A percentile compares a stretch with the other conserved stretches of the same genome.
Evolutionary conservation across 2,797 vertebrate genomes (phyloP).

Genomic region (Pterois miles): DNA sequence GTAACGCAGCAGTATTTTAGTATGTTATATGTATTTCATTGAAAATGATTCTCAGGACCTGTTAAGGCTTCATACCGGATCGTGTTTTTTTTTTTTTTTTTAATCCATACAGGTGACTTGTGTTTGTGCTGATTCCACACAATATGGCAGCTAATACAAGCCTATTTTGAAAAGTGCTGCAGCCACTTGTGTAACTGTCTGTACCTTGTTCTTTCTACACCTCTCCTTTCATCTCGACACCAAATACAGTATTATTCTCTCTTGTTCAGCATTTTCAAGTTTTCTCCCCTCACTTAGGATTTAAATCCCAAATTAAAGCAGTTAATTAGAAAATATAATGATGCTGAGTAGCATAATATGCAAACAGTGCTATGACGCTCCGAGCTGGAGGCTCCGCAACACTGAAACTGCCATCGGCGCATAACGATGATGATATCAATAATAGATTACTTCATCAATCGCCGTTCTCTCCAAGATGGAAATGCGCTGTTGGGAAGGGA

Average conservation of each 20-base stretch:
- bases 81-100: slow-evolving; percentile 4
- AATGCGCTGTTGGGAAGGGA: slow-evolving; percentile 77
- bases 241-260: slow-evolving; percentile 70
- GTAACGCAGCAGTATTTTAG: slow-evolving; percentile 43
- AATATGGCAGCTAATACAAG: slow-evolving; percentile 49
- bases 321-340: slow-evolving; percentile 85
- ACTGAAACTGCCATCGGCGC: slow-evolving; percentile 74
- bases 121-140: slow-evolving; percentile 71
- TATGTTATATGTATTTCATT: slow-evolving; percentile 67
- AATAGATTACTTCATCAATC: slow-evolving; percentile 84
- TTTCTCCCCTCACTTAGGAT: slow-evolving; percentile 72
- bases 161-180: slow-evolving; percentile 62
- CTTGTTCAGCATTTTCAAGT: slow-evolving; percentile 78
- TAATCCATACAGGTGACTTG: slow-evolving; percentile 60
- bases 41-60: slow-evolving; percentile 56
- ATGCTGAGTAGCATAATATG: slow-evolving; percentile 81
- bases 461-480: slow-evolving; percentile 78
- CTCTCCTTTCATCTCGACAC: slow-evolving; percentile 74
- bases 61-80: slow-evolving; percentile 40
- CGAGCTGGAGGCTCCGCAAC: slow-evolving; percentile 71
- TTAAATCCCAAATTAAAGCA: slow-evolving; percentile 81
- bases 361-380: slow-evolving; percentile 77
- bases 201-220: slow-evolving; percentile 47
- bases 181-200: slow-evolving; percentile 58
- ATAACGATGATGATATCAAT: slow-evolving; percentile 82